phyloP scores from a whole-genome alignment of 2,888 invertebrate genomes.

The Caenorhabditis parvicauda region DNA sequence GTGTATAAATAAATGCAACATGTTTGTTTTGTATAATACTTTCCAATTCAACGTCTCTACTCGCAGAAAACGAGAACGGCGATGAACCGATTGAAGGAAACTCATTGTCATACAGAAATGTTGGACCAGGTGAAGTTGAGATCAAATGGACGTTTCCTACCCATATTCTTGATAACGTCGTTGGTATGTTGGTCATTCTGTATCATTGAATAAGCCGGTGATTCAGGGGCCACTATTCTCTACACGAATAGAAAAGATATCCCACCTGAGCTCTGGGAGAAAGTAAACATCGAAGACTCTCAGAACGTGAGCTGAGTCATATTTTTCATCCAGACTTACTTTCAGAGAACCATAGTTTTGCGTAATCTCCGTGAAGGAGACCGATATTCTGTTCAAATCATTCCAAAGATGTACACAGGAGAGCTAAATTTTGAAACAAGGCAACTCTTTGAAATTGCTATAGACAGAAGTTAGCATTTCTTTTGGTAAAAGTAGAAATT shows the following conservation, averaged over 20 bases:
- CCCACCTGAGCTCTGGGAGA: conserved; percentile 44
- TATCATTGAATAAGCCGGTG: background rate
- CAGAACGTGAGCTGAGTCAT: conserved; percentile 38
- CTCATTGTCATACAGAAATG: conserved; percentile 49
- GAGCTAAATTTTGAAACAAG: conserved; percentile 39
- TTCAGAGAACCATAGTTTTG: conserved; percentile 47
- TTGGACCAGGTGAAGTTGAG: conserved; percentile 48
- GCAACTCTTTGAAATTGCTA: conserved; percentile 50
- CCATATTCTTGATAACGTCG: conserved; percentile 38
- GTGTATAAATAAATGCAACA: too few relatives aligned
- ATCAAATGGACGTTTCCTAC: conserved; percentile 51
- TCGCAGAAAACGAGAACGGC: conserved; percentile 14
- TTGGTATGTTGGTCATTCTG: conserved; percentile 26
- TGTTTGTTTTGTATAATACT: too few relatives aligned
- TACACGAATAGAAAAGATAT: conserved; percentile 43
- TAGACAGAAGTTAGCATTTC: conserved; percentile 21
- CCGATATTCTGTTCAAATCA: conserved; percentile 51
- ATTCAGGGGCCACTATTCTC: conserved; percentile 43
- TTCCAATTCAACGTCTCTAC: too few relatives aligned
- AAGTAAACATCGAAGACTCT: conserved; percentile 39
- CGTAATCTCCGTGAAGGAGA: conserved; percentile 41
- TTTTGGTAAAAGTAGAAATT: too few relatives aligned
- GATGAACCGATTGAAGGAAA: conserved; percentile 35
- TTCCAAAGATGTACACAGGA: conserved; percentile 48
- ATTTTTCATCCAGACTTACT: too few relatives aligned